Base-by-base conservation (phyloP, 92 coral and sea anemone species). In the Scolanthus callimorphus region DNA sequence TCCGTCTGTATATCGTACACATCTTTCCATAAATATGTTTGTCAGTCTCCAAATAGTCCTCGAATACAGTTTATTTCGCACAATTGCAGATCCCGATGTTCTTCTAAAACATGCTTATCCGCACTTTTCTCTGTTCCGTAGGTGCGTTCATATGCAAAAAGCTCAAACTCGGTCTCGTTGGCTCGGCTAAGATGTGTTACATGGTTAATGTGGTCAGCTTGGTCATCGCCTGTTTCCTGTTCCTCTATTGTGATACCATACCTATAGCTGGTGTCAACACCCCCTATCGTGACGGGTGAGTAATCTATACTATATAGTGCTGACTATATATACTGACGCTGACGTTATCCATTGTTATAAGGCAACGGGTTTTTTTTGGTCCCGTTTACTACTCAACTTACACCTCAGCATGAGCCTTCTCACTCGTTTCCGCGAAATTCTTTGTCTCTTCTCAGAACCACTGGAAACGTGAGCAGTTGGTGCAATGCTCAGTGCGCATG, bases 111-210 rank as follows among this genome's bases (percentile, higher is more conserved):
- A n/a, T n/a, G n/a, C n/a, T n/a, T n/a, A n/a, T n/a, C n/a, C n/a
- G n/a, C n/a, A n/a, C n/a, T n/a, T n/a, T n/a, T n/a, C n/a, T n/a
- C n/a, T n/a, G n/a, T 47, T 53, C 56, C 45, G 10, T 47, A 90
- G 97, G 97, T 34, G 83, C 97, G 0, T 90, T 85, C 80, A 77
- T 90, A 6, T 87, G 73, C 71, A 85, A 85, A 56, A 57, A 73
- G 30, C 39, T 85, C 54, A 59, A 70, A 25, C 76, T 85, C n/a
- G 45, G 74, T 49, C 51, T 72, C 25, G 51, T 51, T 10, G 94
- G 86, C 12, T 89, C 97, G 25, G 88, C 97, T 43, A 90, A 90
- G 83, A 85, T 80, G 83, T 83, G 88, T 37, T 90, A 78, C 64
- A 77, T 85, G 22, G 89, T 76, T 1, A 74, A 78, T 20, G 63